These are phyloP conservation scores for Mobula hypostoma DNA, from an alignment of 2,113 vertebrate species.

Conservation along the genomic window DNA sequence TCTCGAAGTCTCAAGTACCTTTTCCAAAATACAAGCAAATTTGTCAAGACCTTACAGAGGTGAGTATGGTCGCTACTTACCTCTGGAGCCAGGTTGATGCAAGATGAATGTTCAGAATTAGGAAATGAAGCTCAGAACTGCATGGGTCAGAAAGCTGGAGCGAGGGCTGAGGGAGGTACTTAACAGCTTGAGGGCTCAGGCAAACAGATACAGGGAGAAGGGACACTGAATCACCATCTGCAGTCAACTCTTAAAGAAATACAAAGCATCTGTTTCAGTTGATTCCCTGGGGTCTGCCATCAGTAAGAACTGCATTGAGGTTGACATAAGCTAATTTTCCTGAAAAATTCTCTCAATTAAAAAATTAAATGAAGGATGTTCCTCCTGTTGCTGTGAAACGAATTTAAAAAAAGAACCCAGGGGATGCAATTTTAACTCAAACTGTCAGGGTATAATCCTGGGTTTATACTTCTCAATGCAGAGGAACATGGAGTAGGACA, in stretches of 20 bases:
- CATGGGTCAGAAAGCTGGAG: neutral
- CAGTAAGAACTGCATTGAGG: neutral
- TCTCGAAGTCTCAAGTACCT: conserved; percentile 65
- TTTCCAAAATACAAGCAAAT: conserved; percentile 66
- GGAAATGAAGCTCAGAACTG: no score
- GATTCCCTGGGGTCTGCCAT: neutral
- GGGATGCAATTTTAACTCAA: neutral
- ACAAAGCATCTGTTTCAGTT: neutral
- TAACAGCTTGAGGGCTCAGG: no score
- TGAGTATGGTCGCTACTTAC: conserved; percentile 38
- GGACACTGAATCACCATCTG: neutral
- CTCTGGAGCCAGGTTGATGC: no score
- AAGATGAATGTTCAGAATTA: neutral
- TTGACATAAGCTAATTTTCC: neutral
- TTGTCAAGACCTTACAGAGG: conserved; percentile 65
- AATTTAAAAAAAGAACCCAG: neutral
- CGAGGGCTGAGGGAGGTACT: neutral
- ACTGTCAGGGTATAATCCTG: neutral
- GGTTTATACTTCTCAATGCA: neutral
- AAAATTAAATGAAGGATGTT: neutral
- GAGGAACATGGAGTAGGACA: neutral
- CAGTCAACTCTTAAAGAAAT: neutral
- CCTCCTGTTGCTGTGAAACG: neutral
- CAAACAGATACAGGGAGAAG: no score
- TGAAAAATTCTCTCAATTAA: neutral